A percentile compares a stretch with the other conserved stretches of the same genome.
phyloP scores from a whole-genome alignment of 2,113 vertebrate genomes.

The Monarcha castaneiventris region DNA sequence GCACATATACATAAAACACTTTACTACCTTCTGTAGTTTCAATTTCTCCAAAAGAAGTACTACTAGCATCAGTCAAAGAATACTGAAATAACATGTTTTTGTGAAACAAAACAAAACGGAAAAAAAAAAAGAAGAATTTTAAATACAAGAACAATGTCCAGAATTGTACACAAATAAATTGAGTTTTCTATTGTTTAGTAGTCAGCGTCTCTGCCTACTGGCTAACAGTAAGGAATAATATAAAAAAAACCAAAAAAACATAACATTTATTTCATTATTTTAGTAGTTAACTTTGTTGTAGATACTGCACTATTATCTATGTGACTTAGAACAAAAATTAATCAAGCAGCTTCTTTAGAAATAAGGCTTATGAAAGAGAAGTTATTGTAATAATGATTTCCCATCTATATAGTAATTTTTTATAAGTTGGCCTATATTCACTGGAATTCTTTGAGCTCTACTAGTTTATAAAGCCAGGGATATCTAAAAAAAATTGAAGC shows the following conservation, averaged over 20 bases:
- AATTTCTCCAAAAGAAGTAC: not conserved
- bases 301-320: not conserved
- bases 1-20: not conserved
- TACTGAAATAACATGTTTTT: not conserved
- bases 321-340: not conserved
- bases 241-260: not conserved
- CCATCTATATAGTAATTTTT: not conserved
- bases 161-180: not conserved
- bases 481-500: not conserved
- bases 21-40: not conserved
- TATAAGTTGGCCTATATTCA: not conserved
- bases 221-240: not conserved
- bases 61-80: not conserved
- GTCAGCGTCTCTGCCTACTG: not conserved
- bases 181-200: not conserved
- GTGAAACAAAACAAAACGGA: not conserved
- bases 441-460: not conserved
- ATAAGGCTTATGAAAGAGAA: not conserved
- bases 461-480: not conserved
- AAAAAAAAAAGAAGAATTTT: not conserved
- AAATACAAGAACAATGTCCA: not conserved
- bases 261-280: not conserved
- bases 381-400: not conserved
- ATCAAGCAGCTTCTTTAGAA: not conserved
- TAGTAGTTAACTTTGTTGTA: not conserved